Conservation (phyloP, 2,113 vertebrate species). For the Stomatorhinus ivindoensis region DNA sequence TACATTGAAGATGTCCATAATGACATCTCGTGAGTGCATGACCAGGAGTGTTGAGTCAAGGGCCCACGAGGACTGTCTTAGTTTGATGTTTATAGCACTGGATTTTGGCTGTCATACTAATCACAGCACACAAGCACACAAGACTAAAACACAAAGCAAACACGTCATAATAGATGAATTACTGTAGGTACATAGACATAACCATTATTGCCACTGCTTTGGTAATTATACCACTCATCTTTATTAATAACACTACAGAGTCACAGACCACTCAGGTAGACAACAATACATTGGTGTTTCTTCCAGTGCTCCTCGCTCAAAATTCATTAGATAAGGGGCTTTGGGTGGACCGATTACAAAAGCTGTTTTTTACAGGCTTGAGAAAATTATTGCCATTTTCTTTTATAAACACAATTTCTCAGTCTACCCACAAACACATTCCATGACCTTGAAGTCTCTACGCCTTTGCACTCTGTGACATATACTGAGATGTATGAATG, state of each 20-base stretch:
- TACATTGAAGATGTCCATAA: too few relatives aligned
- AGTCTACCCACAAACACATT: slow-evolving; percentile 24
- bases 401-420: slow-evolving; percentile 23
- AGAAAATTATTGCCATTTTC: slow-evolving; percentile 22
- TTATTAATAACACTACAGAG: not conserved
- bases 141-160: not conserved
- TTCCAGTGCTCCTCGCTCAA: not conserved
- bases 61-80: not conserved
- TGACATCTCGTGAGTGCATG: too few relatives aligned
- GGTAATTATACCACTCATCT: not conserved
- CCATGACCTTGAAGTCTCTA: slow-evolving; percentile 17
- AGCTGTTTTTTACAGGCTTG: not conserved
- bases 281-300: not conserved
- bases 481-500: not conserved
- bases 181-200: not conserved
- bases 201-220: slow-evolving; percentile 3
- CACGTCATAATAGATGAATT: not conserved
- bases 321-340: slow-evolving; percentile 10
- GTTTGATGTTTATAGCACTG: not conserved
- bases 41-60: too few relatives aligned
- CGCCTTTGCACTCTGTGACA: slow-evolving; percentile 11
- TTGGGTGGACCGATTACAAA: not conserved
- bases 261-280: not conserved
- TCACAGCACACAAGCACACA: not conserved
- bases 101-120: not conserved